Base-by-base conservation (phyloP, 2,888 invertebrate species). In the Scotopteryx bipunctaria region DNA sequence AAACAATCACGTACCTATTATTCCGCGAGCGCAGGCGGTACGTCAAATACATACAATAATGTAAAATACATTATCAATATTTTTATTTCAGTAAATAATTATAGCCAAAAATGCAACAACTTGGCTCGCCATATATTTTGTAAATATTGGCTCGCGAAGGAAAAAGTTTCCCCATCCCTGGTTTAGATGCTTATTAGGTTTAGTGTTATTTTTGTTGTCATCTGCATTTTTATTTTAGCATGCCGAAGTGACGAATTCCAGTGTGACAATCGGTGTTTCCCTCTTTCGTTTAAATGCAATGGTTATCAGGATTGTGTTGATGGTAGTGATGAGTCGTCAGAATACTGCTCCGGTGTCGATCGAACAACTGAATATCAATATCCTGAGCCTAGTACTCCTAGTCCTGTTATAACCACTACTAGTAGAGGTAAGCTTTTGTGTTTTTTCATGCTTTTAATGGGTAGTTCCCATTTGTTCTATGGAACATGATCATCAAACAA, bases 251-350 rank as follows among this genome's bases (percentile, higher is more conserved):
- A 92, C 65, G 91, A 95, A 71, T 96, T 94, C 87, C 92, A 92
- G 56, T 97, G 97, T 51, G 47, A 48, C 19, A 92, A 93, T 52
- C 94, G 92, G 50, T 96, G 96, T 66, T 93, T 96, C 52, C 91
- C 93, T 48, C 78, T 77, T 0, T 83, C 86, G 14, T 91, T 90
- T 50, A 76, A 82, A 53, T 97, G 97, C 76, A 93, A 96, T 71
- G 92, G 93, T 1, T 64, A 66, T 1, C 29, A 42, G 0, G 93
- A 96, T 63, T 96, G 96, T 68, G 72, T 81, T 3, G 94, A 94
- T 67, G 91, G 91, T 3, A 92, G 92, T 14, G 96, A 96, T 71
- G 96, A 96, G 76, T 64, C 66, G 13, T 83, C 23, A 0, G 38
- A 25, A 5, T 5, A 91, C 59, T 95, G 95, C 57, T 9, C 16